phyloP scores from a whole-genome alignment of 2,888 invertebrate genomes.

The Acleris laterana region DNA sequence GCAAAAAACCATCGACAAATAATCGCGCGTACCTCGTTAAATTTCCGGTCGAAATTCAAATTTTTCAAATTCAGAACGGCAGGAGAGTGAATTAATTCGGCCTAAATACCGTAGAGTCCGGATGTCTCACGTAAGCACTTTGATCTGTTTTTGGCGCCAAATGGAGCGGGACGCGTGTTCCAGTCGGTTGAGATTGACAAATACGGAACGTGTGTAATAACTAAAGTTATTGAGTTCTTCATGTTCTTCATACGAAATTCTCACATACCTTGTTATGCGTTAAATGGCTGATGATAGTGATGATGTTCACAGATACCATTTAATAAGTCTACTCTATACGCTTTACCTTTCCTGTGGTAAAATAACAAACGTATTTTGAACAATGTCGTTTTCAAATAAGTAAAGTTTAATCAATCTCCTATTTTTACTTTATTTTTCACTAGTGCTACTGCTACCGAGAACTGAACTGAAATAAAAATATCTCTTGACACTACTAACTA shows the following conservation, averaged over 20 bases:
- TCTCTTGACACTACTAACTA: too few relatives aligned
- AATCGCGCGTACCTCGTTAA: slow-evolving; percentile 1
- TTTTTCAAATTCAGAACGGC: slow-evolving; percentile 26
- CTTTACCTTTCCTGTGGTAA: too few relatives aligned
- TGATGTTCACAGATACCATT: too few relatives aligned
- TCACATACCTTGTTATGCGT: too few relatives aligned
- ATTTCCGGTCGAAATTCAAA: slow-evolving; percentile 13
- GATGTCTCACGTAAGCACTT: slow-evolving; percentile 70
- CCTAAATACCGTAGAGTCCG: slow-evolving; percentile 55
- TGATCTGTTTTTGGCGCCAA: slow-evolving; percentile 76
- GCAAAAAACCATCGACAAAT: neutral
- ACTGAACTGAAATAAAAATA: too few relatives aligned
- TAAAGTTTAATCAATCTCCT: too few relatives aligned
- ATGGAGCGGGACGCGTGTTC: slow-evolving; percentile 46
- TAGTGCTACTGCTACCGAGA: too few relatives aligned
- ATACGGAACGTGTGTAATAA: slow-evolving; percentile 13
- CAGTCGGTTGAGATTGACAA: slow-evolving; percentile 29
- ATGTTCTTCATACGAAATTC: neutral
- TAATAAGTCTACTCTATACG: too few relatives aligned
- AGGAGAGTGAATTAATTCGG: slow-evolving; percentile 28
- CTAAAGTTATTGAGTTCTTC: neutral
- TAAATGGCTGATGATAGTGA: too few relatives aligned
- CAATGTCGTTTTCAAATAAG: too few relatives aligned
- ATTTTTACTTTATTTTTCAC: too few relatives aligned
- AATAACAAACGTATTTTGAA: too few relatives aligned